These are phyloP conservation scores for Poeciliopsis retropinna DNA, from an alignment of 2,113 vertebrate genomes.

Conservation along the genomic window DNA sequence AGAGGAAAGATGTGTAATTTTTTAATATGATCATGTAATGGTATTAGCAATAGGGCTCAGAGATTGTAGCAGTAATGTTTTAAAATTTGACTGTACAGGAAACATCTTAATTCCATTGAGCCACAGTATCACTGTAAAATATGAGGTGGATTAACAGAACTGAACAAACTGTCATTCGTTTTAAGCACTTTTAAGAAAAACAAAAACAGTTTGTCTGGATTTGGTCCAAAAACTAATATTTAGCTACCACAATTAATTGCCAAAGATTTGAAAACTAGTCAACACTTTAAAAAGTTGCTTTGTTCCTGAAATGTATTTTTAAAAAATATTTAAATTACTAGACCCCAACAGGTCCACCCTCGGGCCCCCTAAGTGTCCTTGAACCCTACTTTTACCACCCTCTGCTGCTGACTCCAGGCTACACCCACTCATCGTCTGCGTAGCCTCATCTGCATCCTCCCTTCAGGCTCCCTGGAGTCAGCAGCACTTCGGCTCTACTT, in stretches of 20 bases:
- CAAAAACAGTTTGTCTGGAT: too few species aligned
- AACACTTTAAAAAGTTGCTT: neutral
- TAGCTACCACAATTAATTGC: neutral
- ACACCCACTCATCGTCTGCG: constrained; percentile 42
- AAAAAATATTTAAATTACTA: too few species aligned
- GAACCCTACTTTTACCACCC: constrained; percentile 29
- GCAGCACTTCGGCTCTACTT: neutral
- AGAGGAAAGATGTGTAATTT: neutral
- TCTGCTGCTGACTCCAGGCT: constrained; percentile 15
- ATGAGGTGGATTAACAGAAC: too few species aligned
- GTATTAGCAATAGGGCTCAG: too few species aligned
- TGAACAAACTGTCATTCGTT: too few species aligned
- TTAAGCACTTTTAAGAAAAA: too few species aligned
- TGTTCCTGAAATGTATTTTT: neutral
- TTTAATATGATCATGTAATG: neutral
- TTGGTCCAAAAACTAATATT: neutral
- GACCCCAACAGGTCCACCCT: neutral
- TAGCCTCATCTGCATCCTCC: constrained; percentile 48
- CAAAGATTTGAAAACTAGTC: neutral
- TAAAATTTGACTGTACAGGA: too few species aligned
- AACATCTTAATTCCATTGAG: too few species aligned
- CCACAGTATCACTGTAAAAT: too few species aligned
- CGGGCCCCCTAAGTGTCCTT: constrained; percentile 18
- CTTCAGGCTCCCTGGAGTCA: constrained; percentile 6
- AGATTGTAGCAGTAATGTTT: too few species aligned